Evolutionary conservation across 2,113 vertebrate species (phyloP).

Genomic region (Uria lomvia): DNA sequence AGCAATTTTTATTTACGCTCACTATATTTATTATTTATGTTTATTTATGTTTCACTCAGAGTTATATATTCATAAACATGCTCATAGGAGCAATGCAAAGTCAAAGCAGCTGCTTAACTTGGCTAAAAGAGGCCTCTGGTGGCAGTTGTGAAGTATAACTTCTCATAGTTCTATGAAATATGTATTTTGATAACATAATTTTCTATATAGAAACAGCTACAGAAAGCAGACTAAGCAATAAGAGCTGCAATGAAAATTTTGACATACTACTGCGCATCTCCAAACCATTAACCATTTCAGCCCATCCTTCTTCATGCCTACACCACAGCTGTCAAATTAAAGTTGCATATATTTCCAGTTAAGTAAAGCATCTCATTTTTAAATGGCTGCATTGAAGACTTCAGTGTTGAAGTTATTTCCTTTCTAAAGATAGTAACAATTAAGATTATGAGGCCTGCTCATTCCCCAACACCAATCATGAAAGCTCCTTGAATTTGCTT

Average conservation of each 20-base stretch:
- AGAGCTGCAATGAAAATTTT: not conserved
- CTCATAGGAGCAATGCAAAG: not conserved
- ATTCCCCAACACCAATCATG: not conserved
- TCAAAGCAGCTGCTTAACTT: not conserved
- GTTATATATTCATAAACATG: not conserved
- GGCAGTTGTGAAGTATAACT: not conserved
- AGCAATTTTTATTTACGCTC: not conserved
- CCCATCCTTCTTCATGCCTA: not conserved
- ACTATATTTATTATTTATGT: not conserved
- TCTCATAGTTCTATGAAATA: not conserved
- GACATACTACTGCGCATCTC: not conserved
- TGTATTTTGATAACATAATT: not conserved
- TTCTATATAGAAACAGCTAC: not conserved
- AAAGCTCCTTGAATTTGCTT: not conserved
- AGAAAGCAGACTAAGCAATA: not conserved
- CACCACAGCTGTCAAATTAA: not conserved
- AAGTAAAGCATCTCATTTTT: not conserved
- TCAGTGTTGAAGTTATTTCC: not conserved
- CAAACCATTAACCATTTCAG: not conserved
- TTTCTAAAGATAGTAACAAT: not conserved
- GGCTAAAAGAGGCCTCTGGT: slow-evolving; percentile 71
- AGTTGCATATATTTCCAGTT: not conserved
- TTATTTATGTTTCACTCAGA: not conserved
- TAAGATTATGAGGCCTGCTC: not conserved
- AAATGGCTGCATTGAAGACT: not conserved